Percentiles rank a stretch among this genome's conserved stretches.
Evolutionary conservation across 2,888 invertebrate species (phyloP).

Genomic region (Synanthedon formicaeformis): DNA sequence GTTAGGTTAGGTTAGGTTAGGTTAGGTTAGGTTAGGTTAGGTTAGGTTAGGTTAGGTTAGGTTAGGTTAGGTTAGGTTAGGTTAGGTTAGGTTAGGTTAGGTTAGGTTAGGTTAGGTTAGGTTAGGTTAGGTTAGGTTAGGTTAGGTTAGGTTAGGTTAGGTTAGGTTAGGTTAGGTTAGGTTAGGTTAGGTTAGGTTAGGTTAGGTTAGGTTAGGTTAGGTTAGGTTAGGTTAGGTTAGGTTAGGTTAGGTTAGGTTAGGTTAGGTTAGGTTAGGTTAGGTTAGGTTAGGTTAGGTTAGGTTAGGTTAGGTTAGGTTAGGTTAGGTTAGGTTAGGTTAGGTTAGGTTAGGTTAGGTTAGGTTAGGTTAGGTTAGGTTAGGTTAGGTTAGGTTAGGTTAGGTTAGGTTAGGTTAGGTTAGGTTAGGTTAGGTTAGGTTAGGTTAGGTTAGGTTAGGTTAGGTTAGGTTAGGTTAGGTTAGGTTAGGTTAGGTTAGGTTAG

Average conservation of each 20-base stretch:
- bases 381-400: constrained; percentile 2
- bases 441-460: constrained; percentile 4
- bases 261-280: constrained; percentile 4
- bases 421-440: constrained; percentile 1
- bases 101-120: constrained; percentile 16
- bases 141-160: constrained; percentile 14
- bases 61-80: background rate
- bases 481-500: constrained; percentile 1
- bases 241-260: constrained; percentile 10
- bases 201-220: background rate
- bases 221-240: constrained; percentile 1
- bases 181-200: constrained; percentile 10
- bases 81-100: constrained; percentile 7
- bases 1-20: constrained; percentile 8
- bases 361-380: background rate
- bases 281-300: background rate
- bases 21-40: constrained; percentile 6
- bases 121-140: constrained; percentile 15
- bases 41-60: background rate
- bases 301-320: too few species aligned
- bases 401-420: background rate
- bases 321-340: too few species aligned
- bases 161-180: constrained; percentile 14
- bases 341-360: too few species aligned
- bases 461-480: background rate